Evolutionary conservation across 2,888 invertebrate genomes (phyloP).

Genomic region (Galeruca laticollis): DNA sequence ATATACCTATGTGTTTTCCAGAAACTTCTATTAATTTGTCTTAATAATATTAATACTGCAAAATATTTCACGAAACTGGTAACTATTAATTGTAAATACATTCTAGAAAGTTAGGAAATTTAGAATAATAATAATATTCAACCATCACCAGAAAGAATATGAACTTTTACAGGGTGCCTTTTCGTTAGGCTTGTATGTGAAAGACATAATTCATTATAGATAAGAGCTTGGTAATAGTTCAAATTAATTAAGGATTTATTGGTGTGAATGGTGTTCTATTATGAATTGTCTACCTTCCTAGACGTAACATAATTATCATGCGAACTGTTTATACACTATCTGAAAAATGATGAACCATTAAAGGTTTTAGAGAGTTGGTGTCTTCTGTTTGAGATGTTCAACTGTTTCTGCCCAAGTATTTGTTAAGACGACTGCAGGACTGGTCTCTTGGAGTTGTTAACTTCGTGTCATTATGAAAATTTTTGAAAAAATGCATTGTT

Average conservation of each 20-base stretch:
- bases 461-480: background rate
- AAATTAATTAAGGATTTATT: background rate
- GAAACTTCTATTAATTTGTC: constrained; percentile 13
- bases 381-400: constrained; percentile 48
- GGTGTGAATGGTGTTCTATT: too few species aligned
- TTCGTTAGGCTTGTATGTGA: too few species aligned
- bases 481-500: background rate
- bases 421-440: constrained; percentile 39
- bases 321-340: constrained; percentile 51
- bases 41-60: constrained; percentile 35
- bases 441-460: background rate
- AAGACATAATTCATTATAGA: too few species aligned
- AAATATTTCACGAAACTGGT: constrained; percentile 26
- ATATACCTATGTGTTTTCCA: background rate
- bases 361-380: constrained; percentile 53
- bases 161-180: too few species aligned
- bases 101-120: background rate
- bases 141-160: too few species aligned
- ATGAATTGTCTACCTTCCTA: background rate
- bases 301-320: background rate
- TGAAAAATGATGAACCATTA: constrained; percentile 62
- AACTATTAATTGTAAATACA: constrained; percentile 3
- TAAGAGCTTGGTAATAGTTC: too few species aligned
- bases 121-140: too few species aligned
- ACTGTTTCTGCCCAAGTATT: constrained; percentile 51